A percentile compares a stretch with the other conserved stretches of the same genome.
Evolutionary conservation across 2,797 vertebrate genomes (phyloP).

Genomic region (Bryconaethiops microstoma): DNA sequence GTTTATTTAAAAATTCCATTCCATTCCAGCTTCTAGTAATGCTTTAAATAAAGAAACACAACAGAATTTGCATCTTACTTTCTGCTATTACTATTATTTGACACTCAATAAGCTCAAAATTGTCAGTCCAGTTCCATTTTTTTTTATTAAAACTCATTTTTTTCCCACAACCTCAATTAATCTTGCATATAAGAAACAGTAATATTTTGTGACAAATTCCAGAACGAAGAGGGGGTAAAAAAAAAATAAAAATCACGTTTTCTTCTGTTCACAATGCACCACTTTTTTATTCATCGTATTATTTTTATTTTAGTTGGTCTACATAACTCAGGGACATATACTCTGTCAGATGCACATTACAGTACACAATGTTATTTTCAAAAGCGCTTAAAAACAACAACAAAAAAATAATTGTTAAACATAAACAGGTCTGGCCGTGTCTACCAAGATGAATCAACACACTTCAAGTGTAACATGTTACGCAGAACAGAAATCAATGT

Average conservation of each 20-base stretch:
- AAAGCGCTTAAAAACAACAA: conserved; percentile 67
- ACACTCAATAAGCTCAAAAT: no score
- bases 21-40: no score
- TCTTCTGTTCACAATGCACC: conserved; percentile 66
- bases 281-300: conserved; percentile 72
- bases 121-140: no score
- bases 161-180: no score
- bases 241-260: conserved; percentile 1
- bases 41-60: no score
- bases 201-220: neutral
- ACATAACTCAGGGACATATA: conserved; percentile 65
- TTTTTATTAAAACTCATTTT: no score
- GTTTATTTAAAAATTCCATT: no score
- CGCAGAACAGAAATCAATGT: conserved; percentile 23
- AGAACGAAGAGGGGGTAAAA: neutral
- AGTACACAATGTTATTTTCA: conserved; percentile 69
- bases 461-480: conserved; percentile 48
- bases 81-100: no score
- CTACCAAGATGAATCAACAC: conserved; percentile 57
- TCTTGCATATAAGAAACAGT: no score
- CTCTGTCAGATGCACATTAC: conserved; percentile 70
- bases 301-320: conserved; percentile 73
- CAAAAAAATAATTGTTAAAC: conserved; percentile 55
- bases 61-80: no score
- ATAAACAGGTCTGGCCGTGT: conserved; percentile 56